A percentile compares a stretch with the other conserved stretches of the same genome.
Evolutionary conservation across 2,888 invertebrate species (phyloP).

Genomic region (Brachyptera risi): DNA sequence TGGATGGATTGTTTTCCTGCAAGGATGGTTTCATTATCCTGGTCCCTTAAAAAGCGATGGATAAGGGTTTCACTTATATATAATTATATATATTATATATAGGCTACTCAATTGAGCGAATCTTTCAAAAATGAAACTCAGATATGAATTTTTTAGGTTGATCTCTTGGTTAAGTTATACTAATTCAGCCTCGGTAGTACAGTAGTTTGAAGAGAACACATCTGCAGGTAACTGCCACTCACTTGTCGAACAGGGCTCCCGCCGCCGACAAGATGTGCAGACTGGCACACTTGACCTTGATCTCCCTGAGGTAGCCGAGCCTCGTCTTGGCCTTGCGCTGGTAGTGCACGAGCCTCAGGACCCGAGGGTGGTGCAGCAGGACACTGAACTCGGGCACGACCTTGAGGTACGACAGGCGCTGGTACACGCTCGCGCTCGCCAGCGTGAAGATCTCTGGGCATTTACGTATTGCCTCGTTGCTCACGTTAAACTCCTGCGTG

Average conservation of each 20-base stretch:
- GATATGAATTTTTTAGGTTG: too few species aligned
- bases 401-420: conserved; percentile 54
- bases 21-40: too few species aligned
- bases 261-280: conserved; percentile 47
- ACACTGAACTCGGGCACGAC: conserved; percentile 57
- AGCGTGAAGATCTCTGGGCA: conserved; percentile 57
- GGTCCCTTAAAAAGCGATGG: too few species aligned
- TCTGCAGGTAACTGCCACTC: too few species aligned
- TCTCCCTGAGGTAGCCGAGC: conserved; percentile 49
- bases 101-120: too few species aligned
- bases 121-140: too few species aligned
- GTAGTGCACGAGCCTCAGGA: conserved; percentile 50
- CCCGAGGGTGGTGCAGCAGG: conserved; percentile 56
- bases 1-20: too few species aligned
- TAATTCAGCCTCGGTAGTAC: too few species aligned
- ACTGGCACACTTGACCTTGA: conserved; percentile 50
- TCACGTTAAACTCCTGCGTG: conserved; percentile 54
- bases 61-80: too few species aligned
- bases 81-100: too few species aligned
- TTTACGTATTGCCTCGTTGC: conserved; percentile 50
- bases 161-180: too few species aligned
- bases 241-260: conserved; percentile 45
- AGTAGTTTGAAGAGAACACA: too few species aligned
- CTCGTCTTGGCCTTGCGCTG: conserved; percentile 50
- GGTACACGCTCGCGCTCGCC: conserved; percentile 53